phyloP scores from a whole-genome alignment of 1,140 invertebrate species.

The Nomia melanderi region DNA sequence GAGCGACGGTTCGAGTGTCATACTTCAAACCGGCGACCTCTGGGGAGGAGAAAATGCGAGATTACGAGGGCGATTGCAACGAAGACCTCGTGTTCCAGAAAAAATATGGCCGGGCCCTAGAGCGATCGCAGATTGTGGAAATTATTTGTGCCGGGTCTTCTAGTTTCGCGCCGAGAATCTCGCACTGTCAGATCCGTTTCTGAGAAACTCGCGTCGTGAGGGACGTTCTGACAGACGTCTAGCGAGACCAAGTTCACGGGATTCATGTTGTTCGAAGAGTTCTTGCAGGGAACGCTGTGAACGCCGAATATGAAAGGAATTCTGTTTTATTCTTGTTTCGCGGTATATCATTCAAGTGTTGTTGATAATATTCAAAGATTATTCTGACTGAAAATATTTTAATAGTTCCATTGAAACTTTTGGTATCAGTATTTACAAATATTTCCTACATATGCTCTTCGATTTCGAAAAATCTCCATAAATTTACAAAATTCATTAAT shows the following conservation, averaged over 20 bases:
- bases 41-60: conserved; percentile 30
- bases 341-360: too few species aligned
- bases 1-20: background rate
- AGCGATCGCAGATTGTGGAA: conserved; percentile 63
- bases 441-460: too few species aligned
- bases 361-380: too few species aligned
- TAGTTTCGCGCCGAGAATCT: conserved; percentile 32
- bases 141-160: conserved; percentile 57
- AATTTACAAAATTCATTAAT: too few species aligned
- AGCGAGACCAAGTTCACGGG: too few species aligned
- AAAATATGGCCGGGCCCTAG: conserved; percentile 57
- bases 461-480: too few species aligned
- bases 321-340: too few species aligned
- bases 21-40: background rate
- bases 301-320: too few species aligned
- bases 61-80: conserved; percentile 45
- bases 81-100: conserved; percentile 45
- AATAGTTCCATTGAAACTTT: too few species aligned
- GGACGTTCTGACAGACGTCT: conserved; percentile 47
- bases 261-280: too few species aligned
- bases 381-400: too few species aligned
- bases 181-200: conserved; percentile 34
- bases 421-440: too few species aligned
- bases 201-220: conserved; percentile 22
- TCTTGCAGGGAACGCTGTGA: background rate